Evolutionary conservation across 1,140 invertebrate species (phyloP).

Genomic region (Cylas formicarius): DNA sequence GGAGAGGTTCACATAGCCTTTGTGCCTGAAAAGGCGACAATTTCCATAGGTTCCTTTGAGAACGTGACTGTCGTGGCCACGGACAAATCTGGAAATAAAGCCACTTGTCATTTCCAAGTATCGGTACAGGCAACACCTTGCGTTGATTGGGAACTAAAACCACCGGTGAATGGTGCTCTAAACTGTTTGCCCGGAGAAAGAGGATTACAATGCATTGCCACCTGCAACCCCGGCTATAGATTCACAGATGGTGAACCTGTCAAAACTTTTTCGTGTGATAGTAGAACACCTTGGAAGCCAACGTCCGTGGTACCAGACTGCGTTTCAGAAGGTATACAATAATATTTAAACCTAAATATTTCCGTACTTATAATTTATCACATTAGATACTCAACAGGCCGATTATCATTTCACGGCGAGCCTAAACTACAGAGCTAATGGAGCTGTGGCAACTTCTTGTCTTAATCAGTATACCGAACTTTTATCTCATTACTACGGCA

Average conservation of each 20-base stretch:
- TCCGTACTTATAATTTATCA: slow-evolving; percentile 14
- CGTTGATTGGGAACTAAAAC: slow-evolving; percentile 86
- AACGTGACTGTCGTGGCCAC: slow-evolving; percentile 89
- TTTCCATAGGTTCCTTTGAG: slow-evolving; percentile 84
- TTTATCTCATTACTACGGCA: slow-evolving; percentile 71
- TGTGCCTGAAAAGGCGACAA: slow-evolving; percentile 76
- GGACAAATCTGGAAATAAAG: slow-evolving; percentile 84
- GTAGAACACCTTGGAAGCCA: slow-evolving; percentile 72
- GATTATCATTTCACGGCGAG: slow-evolving; percentile 85
- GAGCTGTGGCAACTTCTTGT: slow-evolving; percentile 75
- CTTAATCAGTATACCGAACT: slow-evolving; percentile 79
- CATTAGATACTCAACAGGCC: slow-evolving; percentile 80
- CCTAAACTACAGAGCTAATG: slow-evolving; percentile 84
- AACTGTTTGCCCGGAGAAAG: slow-evolving; percentile 78
- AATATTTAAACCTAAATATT: too few species aligned
- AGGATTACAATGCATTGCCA: slow-evolving; percentile 81
- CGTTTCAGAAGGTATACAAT: slow-evolving; percentile 72
- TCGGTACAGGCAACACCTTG: slow-evolving; percentile 89
- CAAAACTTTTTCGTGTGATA: slow-evolving; percentile 79
- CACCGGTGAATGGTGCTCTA: slow-evolving; percentile 79
- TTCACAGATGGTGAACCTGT: slow-evolving; percentile 85
- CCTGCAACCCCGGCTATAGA: slow-evolving; percentile 83
- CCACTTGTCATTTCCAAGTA: slow-evolving; percentile 87
- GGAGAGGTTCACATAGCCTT: slow-evolving; percentile 80
- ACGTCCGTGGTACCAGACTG: slow-evolving; percentile 86